Evolutionary conservation across 2,113 vertebrate species (phyloP).

Genomic region (Python bivittatus): DNA sequence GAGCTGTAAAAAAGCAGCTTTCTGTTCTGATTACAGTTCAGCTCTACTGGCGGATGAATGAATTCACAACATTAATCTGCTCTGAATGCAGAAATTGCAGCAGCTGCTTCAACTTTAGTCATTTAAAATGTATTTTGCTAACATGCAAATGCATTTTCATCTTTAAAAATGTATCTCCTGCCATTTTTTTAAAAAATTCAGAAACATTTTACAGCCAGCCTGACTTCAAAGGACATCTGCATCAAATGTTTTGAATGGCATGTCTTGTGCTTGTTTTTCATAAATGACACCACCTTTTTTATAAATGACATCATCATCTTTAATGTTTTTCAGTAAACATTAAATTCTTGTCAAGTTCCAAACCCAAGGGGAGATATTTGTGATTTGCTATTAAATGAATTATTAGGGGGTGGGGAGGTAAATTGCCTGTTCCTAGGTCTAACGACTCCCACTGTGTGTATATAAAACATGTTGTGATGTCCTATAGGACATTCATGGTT

Average conservation of each 20-base stretch:
- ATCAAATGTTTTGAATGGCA: background rate
- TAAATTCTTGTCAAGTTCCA: background rate
- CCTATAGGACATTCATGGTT: background rate
- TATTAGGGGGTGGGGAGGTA: background rate
- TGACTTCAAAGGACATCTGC: background rate
- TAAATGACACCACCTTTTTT: background rate
- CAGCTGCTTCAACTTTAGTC: conserved; percentile 16
- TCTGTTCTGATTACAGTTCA: background rate
- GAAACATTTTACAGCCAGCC: background rate
- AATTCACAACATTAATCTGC: background rate
- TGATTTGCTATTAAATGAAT: background rate
- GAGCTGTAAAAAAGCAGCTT: accelerated
- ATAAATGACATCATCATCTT: background rate
- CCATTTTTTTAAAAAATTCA: background rate
- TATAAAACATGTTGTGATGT: background rate
- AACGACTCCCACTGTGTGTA: background rate
- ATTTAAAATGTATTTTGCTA: background rate
- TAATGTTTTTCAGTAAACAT: background rate
- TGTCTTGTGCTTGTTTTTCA: background rate
- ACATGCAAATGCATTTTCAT: background rate
- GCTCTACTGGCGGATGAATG: background rate
- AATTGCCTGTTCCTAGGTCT: background rate
- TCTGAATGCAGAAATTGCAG: background rate
- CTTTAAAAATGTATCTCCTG: background rate
- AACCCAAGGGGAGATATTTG: background rate